Percentiles rank a stretch among this genome's conserved stretches.
Evolutionary conservation across 1,140 invertebrate species (phyloP).

Genomic region (Rhagoletis zephyria): DNA sequence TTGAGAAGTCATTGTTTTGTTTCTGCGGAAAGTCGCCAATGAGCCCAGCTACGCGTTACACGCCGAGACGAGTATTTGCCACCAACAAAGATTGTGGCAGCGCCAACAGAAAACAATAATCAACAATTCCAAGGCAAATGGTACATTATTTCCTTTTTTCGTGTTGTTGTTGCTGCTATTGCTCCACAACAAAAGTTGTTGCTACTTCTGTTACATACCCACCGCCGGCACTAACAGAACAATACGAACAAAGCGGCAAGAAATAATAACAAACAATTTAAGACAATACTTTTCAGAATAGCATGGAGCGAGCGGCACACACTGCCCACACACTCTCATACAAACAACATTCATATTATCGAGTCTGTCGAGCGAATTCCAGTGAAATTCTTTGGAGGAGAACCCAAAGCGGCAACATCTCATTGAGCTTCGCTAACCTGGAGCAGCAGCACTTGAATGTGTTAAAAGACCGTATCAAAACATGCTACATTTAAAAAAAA

Average conservation of each 20-base stretch:
- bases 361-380: constrained; percentile 12
- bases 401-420: constrained; percentile 18
- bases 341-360: neutral
- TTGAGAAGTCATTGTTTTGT: constrained; percentile 34
- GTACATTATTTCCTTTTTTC: neutral
- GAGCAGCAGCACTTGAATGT: constrained; percentile 41
- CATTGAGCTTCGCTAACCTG: constrained; percentile 6
- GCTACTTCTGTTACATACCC: neutral
- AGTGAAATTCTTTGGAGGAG: constrained; percentile 11
- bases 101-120: constrained; percentile 28
- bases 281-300: constrained; percentile 11
- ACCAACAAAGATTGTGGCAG: neutral
- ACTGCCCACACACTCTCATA: neutral
- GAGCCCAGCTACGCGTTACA: neutral
- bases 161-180: neutral
- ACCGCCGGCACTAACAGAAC: neutral
- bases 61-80: neutral
- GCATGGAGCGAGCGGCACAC: neutral
- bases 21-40: neutral
- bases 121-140: neutral
- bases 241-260: neutral
- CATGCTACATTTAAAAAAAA: neutral
- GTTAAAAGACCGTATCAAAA: constrained; percentile 50
- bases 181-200: neutral
- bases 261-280: constrained; percentile 50